Evolutionary conservation across 1,140 invertebrate species (phyloP).

Genomic region (Pentalonia nigronervosa): DNA sequence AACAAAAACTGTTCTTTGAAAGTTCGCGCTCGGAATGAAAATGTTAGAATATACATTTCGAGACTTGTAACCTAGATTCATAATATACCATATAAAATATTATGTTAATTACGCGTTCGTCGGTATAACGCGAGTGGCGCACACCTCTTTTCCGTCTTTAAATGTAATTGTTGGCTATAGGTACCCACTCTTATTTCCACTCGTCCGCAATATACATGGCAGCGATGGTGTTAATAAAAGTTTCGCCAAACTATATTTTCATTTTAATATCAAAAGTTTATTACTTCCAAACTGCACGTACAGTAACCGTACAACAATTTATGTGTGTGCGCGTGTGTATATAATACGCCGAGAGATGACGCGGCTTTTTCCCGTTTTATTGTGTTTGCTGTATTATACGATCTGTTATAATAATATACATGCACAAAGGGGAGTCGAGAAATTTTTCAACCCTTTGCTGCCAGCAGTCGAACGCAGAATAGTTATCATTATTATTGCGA

Average conservation of each 20-base stretch:
- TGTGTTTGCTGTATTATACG: background rate
- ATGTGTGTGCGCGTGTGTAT: background rate
- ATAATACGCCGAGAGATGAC: background rate
- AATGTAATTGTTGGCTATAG: background rate
- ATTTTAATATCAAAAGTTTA: slow-evolving; percentile 39
- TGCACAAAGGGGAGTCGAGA: background rate
- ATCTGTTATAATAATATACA: background rate
- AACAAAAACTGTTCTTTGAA: background rate
- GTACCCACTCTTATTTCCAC: background rate
- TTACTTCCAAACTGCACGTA: background rate
- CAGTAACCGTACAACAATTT: background rate
- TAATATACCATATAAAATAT: background rate
- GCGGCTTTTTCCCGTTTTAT: background rate
- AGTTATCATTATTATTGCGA: background rate
- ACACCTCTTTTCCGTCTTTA: background rate
- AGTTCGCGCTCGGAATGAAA: background rate
- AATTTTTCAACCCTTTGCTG: background rate
- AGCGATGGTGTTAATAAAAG: background rate
- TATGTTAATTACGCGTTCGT: background rate
- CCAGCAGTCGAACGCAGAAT: background rate
- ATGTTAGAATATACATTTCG: background rate
- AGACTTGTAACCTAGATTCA: background rate
- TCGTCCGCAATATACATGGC: background rate
- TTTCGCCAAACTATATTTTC: slow-evolving; percentile 17
- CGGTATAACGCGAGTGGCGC: background rate